Percentiles rank a stretch among this genome's conserved stretches.
phyloP scores from a whole-genome alignment of 1,140 invertebrate species.

The Ladona fulva region DNA sequence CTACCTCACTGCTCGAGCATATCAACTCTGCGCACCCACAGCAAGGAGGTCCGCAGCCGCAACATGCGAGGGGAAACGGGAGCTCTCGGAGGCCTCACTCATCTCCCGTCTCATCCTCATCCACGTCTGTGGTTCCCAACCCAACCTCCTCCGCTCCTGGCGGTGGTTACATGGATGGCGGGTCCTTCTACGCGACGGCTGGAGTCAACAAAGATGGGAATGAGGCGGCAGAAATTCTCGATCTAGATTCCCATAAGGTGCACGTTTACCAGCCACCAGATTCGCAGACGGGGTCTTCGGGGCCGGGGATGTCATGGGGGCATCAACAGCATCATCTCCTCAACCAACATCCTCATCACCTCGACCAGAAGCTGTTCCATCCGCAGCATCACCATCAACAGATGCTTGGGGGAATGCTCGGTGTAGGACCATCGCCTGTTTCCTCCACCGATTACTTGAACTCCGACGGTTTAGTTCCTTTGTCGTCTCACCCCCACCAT shows the following conservation, averaged over 20 bases:
- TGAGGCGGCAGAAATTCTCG: slow-evolving; percentile 69
- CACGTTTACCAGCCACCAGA: slow-evolving; percentile 48
- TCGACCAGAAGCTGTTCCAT: slow-evolving; percentile 32
- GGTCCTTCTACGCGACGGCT: slow-evolving; percentile 25
- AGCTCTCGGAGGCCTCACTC: slow-evolving; percentile 11
- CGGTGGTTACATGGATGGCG: not conserved
- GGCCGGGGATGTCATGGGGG: not conserved
- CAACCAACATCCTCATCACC: slow-evolving; percentile 38
- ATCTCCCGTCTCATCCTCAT: slow-evolving; percentile 18
- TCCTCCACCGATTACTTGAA: slow-evolving; percentile 33
- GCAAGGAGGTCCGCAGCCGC: not conserved
- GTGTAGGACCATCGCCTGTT: slow-evolving; percentile 26
- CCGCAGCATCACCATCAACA: slow-evolving; percentile 33
- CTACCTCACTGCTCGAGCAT: slow-evolving; percentile 58
- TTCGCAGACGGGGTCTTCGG: not conserved
- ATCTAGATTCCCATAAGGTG: slow-evolving; percentile 82
- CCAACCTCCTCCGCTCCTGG: not conserved
- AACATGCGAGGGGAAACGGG: slow-evolving; percentile 39
- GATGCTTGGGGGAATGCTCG: slow-evolving; percentile 18
- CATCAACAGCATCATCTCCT: slow-evolving; percentile 29
- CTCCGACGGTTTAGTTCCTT: slow-evolving; percentile 47
- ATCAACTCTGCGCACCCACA: slow-evolving; percentile 52
- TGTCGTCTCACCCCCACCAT: slow-evolving; percentile 40
- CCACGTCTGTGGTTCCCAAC: slow-evolving; percentile 17
- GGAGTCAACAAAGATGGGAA: slow-evolving; percentile 51